Evolutionary conservation across 2,888 invertebrate species (phyloP).

Genomic region (Tuta absoluta): DNA sequence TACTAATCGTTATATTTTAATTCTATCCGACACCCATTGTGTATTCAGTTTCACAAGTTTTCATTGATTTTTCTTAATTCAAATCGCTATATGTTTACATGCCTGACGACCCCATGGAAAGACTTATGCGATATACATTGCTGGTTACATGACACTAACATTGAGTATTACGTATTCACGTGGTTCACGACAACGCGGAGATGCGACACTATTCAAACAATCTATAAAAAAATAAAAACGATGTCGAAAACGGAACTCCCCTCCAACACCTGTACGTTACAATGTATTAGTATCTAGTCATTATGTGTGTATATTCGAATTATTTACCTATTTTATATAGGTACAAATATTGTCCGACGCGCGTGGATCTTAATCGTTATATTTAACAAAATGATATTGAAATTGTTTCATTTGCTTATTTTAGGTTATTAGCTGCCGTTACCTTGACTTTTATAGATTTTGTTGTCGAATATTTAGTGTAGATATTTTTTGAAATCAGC

Average conservation of each 20-base stretch:
- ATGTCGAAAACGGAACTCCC: constrained; percentile 52
- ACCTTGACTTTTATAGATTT: too few relatives aligned
- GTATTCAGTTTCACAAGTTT: background rate
- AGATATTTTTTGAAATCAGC: too few relatives aligned
- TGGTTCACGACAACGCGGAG: background rate
- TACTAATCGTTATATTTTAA: background rate
- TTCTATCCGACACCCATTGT: background rate
- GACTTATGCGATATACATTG: constrained; percentile 48
- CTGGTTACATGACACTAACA: constrained; percentile 55
- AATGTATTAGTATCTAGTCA: constrained; percentile 47
- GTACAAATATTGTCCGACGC: constrained; percentile 25
- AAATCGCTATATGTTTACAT: background rate
- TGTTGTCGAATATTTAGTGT: too few relatives aligned
- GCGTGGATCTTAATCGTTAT: background rate
- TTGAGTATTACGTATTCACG: constrained; percentile 59
- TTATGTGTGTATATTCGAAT: constrained; percentile 54
- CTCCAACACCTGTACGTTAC: constrained; percentile 50
- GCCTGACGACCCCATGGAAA: constrained; percentile 31
- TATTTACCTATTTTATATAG: constrained; percentile 32
- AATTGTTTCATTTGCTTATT: background rate
- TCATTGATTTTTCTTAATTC: background rate
- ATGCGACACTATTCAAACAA: constrained; percentile 40
- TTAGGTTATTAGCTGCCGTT: background rate
- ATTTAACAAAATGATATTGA: background rate
- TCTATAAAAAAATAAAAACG: constrained; percentile 44